Evolutionary conservation across 1,140 invertebrate genomes (phyloP).

Genomic region (Archegozetes longisetosus): DNA sequence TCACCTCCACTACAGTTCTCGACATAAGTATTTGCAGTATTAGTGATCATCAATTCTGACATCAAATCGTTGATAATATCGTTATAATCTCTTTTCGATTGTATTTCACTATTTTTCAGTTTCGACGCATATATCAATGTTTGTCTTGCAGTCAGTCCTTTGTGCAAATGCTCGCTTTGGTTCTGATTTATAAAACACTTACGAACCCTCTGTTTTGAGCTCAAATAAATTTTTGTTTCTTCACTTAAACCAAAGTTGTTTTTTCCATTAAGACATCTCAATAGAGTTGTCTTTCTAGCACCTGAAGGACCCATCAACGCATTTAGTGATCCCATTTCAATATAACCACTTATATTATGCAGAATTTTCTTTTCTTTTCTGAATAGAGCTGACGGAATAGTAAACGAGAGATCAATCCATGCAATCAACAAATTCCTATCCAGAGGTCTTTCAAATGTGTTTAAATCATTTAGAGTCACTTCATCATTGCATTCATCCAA

Average conservation of each 20-base stretch:
- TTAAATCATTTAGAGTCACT: no score
- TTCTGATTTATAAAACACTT: constrained; percentile 5
- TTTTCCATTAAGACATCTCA: constrained; percentile 14
- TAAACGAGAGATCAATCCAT: no score
- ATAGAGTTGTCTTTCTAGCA: constrained; percentile 23
- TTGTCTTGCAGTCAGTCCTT: constrained; percentile 68
- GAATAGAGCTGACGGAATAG: no score
- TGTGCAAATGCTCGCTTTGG: constrained; percentile 56
- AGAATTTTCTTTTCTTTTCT: constrained; percentile 1
- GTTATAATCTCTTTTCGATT: background rate
- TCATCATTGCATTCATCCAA: no score
- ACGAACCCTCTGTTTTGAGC: background rate
- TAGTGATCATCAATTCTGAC: constrained; percentile 48
- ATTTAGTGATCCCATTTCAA: background rate
- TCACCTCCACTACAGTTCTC: constrained; percentile 49
- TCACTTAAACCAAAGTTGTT: background rate
- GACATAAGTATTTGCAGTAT: constrained; percentile 33
- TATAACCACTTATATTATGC: constrained; percentile 4
- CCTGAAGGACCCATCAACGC: constrained; percentile 22
- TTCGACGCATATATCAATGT: constrained; percentile 83
- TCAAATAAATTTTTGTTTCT: background rate
- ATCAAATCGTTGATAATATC: background rate
- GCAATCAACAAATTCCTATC: no score
- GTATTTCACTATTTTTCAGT: constrained; percentile 41
- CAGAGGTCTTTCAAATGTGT: no score